A percentile compares a stretch with the other conserved stretches of the same genome.
Conservation (phyloP, 2,113 vertebrate genomes). For the Apus apus region DNA sequence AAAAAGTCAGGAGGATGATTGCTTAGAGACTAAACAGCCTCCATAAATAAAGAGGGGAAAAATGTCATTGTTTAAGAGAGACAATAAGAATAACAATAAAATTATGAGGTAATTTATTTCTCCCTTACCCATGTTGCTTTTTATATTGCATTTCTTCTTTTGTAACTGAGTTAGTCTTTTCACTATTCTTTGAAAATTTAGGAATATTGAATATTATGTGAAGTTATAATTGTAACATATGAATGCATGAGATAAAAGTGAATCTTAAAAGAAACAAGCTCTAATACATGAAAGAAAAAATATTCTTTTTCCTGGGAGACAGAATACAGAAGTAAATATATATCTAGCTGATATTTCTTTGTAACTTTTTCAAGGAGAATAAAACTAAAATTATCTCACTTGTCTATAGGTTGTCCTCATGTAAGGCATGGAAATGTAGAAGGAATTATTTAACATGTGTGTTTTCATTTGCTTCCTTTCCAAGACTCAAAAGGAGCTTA, state of each 20-base stretch:
- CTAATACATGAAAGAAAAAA: not conserved
- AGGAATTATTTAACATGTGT: not conserved
- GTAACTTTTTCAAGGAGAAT: constrained; percentile 27
- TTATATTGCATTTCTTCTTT: not conserved
- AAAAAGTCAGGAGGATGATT: not conserved
- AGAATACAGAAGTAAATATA: not conserved
- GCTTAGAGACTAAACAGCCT: not conserved
- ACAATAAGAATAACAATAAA: not conserved
- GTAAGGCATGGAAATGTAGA: not conserved
- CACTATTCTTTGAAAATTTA: not conserved
- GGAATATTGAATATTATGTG: not conserved
- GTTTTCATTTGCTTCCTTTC: constrained; percentile 37
- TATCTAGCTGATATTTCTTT: constrained; percentile 35
- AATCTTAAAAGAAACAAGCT: not conserved
- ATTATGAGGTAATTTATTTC: not conserved
- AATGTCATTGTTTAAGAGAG: not conserved
- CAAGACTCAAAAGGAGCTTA: not conserved
- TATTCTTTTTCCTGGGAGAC: not conserved
- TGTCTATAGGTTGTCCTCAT: not conserved
- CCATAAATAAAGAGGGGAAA: not conserved
- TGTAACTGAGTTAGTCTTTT: not conserved
- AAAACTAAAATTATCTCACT: constrained; percentile 32
- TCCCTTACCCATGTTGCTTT: not conserved
- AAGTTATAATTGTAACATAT: not conserved
- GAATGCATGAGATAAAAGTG: not conserved